phyloP scores from a whole-genome alignment of 2,888 invertebrate genomes.

The Sepioteuthis lessoniana region DNA sequence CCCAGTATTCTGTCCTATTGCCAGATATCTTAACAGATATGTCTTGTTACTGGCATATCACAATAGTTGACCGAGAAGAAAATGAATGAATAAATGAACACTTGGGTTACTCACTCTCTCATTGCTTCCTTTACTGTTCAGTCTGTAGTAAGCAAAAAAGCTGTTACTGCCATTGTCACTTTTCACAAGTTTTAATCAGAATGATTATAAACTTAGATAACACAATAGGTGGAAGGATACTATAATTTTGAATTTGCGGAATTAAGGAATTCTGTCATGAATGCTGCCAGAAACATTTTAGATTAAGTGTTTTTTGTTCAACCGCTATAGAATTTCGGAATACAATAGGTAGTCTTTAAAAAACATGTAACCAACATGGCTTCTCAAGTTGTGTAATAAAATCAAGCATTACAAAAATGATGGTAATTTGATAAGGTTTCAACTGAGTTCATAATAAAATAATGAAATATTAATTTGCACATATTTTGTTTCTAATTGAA shows the following conservation, averaged over 20 bases:
- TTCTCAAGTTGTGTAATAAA: not conserved
- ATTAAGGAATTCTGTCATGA: not conserved
- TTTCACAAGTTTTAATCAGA: not conserved
- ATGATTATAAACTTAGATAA: not conserved
- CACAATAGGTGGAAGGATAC: too few species aligned
- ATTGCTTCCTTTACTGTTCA: not conserved
- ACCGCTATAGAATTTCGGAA: not conserved
- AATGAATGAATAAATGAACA: not conserved
- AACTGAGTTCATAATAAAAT: not conserved
- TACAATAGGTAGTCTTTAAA: not conserved
- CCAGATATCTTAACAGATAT: not conserved
- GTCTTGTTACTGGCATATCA: not conserved
- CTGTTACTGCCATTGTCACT: not conserved
- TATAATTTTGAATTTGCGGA: not conserved
- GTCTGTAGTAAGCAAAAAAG: not conserved
- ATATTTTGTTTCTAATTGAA: not conserved
- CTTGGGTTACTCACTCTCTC: not conserved
- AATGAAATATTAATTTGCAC: not conserved
- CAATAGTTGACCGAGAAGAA: not conserved
- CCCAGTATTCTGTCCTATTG: not conserved
- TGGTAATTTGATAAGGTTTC: not conserved
- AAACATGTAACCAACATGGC: not conserved
- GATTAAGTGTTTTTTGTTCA: not conserved
- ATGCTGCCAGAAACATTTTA: not conserved
- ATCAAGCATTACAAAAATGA: not conserved